phyloP scores from a whole-genome alignment of 2,797 vertebrate genomes.

The Myotis daubentonii region DNA sequence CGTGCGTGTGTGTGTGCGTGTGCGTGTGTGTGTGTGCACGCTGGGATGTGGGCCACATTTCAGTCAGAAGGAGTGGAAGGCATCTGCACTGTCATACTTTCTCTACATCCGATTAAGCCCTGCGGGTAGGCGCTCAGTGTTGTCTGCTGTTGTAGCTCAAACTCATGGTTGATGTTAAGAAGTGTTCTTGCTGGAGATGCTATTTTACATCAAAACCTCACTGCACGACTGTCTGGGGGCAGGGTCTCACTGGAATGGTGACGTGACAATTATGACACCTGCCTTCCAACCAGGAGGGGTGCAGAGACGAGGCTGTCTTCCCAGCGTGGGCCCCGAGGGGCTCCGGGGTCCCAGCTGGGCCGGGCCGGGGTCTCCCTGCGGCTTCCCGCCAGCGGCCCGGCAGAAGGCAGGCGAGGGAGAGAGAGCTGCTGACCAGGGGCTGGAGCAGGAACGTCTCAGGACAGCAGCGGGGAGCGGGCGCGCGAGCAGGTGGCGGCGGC shows the following conservation, averaged over 20 bases:
- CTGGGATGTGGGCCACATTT: neutral
- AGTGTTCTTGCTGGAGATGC: neutral
- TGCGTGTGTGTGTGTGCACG: too few relatives aligned
- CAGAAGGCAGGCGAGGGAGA: neutral
- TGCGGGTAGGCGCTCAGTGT: neutral
- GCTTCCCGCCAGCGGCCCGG: too few relatives aligned
- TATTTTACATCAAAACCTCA: neutral
- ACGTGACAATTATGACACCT: neutral
- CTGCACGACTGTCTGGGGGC: neutral
- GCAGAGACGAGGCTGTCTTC: neutral
- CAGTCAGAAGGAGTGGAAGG: neutral
- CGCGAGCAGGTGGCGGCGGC: too few relatives aligned
- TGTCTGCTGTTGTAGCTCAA: neutral
- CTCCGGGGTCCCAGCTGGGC: neutral
- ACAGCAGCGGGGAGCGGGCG: neutral
- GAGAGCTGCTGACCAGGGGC: neutral
- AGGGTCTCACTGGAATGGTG: neutral
- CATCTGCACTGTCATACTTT: rapidly evolving
- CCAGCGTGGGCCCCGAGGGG: neutral
- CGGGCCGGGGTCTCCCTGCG: too few relatives aligned
- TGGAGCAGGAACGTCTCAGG: neutral
- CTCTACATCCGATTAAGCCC: neutral
- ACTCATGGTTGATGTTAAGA: neutral
- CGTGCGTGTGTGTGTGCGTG: neutral
- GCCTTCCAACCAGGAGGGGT: neutral